phyloP scores from a whole-genome alignment of 2,888 invertebrate genomes.

The Drosophila antonietae region DNA sequence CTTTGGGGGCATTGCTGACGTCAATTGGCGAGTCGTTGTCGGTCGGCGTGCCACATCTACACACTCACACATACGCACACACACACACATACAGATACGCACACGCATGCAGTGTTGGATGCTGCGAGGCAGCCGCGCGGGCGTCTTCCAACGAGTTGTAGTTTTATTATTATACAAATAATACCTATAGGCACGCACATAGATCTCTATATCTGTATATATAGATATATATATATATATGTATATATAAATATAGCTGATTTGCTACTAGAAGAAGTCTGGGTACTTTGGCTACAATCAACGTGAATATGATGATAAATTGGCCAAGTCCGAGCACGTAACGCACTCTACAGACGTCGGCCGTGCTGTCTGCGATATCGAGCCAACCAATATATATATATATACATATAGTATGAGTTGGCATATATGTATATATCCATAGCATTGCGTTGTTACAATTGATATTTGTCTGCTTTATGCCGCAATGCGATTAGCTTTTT shows the following conservation, averaged over 20 bases:
- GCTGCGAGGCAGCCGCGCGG: constrained; percentile 64
- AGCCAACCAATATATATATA: constrained; percentile 3
- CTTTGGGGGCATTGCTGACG: constrained; percentile 85
- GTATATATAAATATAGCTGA: constrained; percentile 6
- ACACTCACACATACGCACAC: constrained; percentile 28
- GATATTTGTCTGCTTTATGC: constrained; percentile 43
- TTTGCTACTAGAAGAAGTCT: not conserved
- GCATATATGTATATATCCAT: constrained; percentile 6
- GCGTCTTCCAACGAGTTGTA: constrained; percentile 60
- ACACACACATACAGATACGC: constrained; percentile 3
- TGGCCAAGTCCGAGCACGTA: constrained; percentile 23
- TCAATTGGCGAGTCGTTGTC: constrained; percentile 82
- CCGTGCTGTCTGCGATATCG: constrained; percentile 48
- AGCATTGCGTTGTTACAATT: constrained; percentile 47
- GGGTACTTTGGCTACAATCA: constrained; percentile 30
- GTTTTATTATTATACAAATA: constrained; percentile 63
- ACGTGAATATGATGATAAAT: constrained; percentile 32
- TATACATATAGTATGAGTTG: not conserved
- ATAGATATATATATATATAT: not conserved
- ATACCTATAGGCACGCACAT: constrained; percentile 53
- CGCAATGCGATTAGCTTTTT: constrained; percentile 45
- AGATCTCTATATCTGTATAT: constrained; percentile 15
- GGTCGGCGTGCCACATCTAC: constrained; percentile 78
- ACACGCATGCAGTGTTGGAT: constrained; percentile 5
- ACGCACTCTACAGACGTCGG: constrained; percentile 20